Percentiles rank a stretch among this genome's conserved stretches.
Conservation (phyloP, 2,888 invertebrate genomes). For the Cephus sareptanus region DNA sequence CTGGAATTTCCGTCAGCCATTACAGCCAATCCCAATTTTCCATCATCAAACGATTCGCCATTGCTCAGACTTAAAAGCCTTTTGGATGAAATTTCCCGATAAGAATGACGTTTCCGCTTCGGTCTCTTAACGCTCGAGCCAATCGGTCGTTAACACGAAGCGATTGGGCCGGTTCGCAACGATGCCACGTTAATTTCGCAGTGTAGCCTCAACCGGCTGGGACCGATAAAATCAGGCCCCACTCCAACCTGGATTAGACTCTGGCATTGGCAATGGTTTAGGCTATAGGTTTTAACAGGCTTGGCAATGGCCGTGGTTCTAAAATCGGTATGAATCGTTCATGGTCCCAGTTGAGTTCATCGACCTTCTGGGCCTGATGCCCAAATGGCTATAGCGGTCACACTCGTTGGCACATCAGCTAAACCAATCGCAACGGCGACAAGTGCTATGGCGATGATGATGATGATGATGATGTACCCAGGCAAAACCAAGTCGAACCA, state of each 20-base stretch:
- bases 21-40: not conserved
- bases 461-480: not conserved
- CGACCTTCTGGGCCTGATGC: not conserved
- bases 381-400: not conserved
- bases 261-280: not conserved
- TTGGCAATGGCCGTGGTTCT: not conserved
- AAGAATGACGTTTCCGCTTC: not conserved
- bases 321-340: not conserved
- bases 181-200: not conserved
- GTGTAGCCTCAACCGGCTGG: not conserved
- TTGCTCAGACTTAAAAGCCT: not conserved
- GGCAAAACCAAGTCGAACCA: constrained; percentile 11
- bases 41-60: not conserved
- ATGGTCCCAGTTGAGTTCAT: not conserved
- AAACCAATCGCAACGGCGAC: not conserved
- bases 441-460: not conserved
- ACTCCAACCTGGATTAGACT: not conserved
- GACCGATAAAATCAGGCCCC: not conserved
- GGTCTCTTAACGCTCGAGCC: not conserved
- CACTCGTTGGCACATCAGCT: not conserved
- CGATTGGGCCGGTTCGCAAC: not conserved
- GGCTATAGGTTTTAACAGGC: not conserved
- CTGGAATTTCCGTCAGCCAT: not conserved
- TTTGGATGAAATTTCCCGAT: not conserved
- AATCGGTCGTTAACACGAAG: not conserved